Evolutionary conservation across 2,113 vertebrate species (phyloP), one percentile per base, ranked within the genome.

Genomic region (Channa maculata): DNA sequence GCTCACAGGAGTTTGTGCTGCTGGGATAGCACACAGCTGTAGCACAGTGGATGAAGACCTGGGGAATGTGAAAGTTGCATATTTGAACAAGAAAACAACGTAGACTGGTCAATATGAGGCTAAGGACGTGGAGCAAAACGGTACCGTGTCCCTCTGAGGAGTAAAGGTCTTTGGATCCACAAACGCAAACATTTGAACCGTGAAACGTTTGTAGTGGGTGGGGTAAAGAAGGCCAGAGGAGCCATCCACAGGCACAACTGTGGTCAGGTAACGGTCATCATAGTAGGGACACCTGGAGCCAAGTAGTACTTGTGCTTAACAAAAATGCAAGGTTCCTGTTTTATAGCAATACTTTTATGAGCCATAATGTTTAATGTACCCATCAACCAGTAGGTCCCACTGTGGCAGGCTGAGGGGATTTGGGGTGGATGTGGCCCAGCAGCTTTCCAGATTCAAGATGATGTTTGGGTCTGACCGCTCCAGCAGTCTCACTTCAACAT

Each of bases 11-110:
- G 58, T 82, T 33, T 0, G 48, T 57, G 46, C 65, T 85, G 69
- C 83, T 90, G 38, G 76, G 79, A 41, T 83, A 62, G 49, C 93
- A 95, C n/a, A 93, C 89, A 1, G 73, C 63, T 0, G 89, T 84
- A 5, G 77, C 15, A 71, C 94, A 95, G 70, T 94, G 93, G 68
- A 95, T 72, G 62, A 88, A 94, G 11, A 94, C 77, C 94, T 95
- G 65, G 1, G n/a, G 0, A 14, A 0, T 2, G 12, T 12, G 5
- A 0, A 33, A 12, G 13, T 11, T 59, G 9, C 8, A 33, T 0
- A 12, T 55, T 64, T 1, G 2, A 5, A n/a, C 1, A 39, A 34
- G 9, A 1, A 45, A 54, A 33, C 11, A 0, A 3, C 24, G 38
- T 1, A 15, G 12, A 9, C 4, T 0, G 6, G 13, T 51, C 2